Evolutionary conservation across 2,888 invertebrate species (phyloP), one percentile per base, ranked within the genome.

Genomic region (Drosophila putrida): DNA sequence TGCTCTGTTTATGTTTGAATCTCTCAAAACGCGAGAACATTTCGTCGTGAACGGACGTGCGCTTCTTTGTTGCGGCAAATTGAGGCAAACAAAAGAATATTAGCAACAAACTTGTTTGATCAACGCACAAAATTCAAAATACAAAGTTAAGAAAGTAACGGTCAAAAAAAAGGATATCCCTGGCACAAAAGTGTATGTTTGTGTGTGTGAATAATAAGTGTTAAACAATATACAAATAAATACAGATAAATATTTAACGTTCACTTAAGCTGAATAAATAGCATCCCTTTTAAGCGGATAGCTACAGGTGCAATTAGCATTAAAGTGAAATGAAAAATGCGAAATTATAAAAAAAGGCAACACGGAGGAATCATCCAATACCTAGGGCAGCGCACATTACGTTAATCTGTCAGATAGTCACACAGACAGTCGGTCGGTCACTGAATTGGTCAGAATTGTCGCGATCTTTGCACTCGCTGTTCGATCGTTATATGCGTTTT

Each of bases 11-110:
- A 82, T 79, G 71, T 75, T 88, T 88, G 68, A 51, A 66, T 69
- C 78, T 86, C 70, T 84, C 80, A 86, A 88, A 82, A 57, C 83
- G 82, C 73, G 83, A 82, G 87, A 71, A 88, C 50, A 80, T 71
- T 76, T 88, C 80, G 69, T 54, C 73, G 89, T 66, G 87, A 70
- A 88, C 89, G 77, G 89, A 88, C 89, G 87, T 80, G 72, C 55
- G 58, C 61, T 61, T 50, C 33, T 20, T 49, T 46, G 41, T 53
- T 15, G 43, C 60, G 61, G 70, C 58, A 50, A 49, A 59, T 27
- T 38, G 58, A 46, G 44, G 41, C 50, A 64, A 80, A 73, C 72
- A 63, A 88, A 79, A 73, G 71, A 82, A 88, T 73, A 73, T 71
- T 73, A 73, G 67, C 83, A 76, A 88, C 71, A 86, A 82, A 80